Evolutionary conservation across 2,888 invertebrate genomes (phyloP), one percentile per base, ranked within the genome.

Genomic region (Catonia carolina): DNA sequence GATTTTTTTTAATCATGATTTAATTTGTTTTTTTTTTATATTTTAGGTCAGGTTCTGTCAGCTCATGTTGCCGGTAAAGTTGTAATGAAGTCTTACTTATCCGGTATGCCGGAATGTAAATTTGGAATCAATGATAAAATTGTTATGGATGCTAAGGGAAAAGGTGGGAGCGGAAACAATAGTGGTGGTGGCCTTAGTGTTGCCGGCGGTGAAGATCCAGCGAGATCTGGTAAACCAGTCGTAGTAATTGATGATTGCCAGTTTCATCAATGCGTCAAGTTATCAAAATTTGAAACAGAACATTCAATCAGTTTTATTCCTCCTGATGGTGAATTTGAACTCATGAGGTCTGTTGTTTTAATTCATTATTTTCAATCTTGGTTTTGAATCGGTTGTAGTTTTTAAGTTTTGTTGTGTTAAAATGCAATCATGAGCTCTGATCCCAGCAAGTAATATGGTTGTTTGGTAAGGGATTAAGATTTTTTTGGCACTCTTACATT

Each of bases 221-320:
- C 90, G 72, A 83, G 86, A 33, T 87, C 91, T n/a, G 93, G 93
- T 52, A 97, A 97, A 75, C 95, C 96, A 0, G 93, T 97, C 36
- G 98, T 99, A n/a, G 99, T 98, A 18, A 99, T 99, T 67, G 99
- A 99, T 71, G 99, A 99, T 77, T 99, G 99, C 69, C 99, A 99
- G 77, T 99, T 99, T 77, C 99, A 99, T 75, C 99, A 99, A 75
- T 99, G 99, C 72, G 99, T 99, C 50, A 99, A 99, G 73, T 80
- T 99, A 58, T 96, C 95, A 73, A 99, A 99, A 81, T 99, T 99
- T 73, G 99, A 99, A 78, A 98, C 98, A 0, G 99, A 99, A 74
- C 99, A 99, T 79, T 96, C 97, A 71, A 99, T 99, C 72, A 96
- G 96, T 66, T 99, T 99, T 78, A 99, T 99, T 70, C 99, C 99